Conservation (phyloP, 1,140 invertebrate genomes). For the Drosophila oshimai region DNA sequence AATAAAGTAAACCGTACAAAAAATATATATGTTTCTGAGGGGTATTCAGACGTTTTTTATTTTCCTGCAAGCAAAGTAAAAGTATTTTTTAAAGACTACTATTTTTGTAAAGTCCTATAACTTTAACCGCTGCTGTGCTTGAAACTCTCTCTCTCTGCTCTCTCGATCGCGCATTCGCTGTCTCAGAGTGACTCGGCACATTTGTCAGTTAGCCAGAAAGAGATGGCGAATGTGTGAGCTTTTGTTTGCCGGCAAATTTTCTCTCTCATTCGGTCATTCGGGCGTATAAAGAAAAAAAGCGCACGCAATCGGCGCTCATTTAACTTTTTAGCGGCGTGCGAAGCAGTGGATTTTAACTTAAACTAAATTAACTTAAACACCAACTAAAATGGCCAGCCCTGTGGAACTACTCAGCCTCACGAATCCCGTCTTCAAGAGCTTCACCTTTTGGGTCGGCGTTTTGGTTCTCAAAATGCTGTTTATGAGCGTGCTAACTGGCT, state of each 20-base stretch:
- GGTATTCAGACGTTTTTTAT: no score
- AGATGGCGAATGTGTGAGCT: background rate
- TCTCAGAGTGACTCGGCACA: conserved; percentile 17
- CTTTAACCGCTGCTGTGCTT: background rate
- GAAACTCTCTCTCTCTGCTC: background rate
- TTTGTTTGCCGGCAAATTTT: background rate
- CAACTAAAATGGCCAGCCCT: conserved; percentile 41
- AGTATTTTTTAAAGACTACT: no score
- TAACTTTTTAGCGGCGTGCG: conserved; percentile 6
- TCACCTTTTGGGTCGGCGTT: conserved; percentile 85
- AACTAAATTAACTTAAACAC: background rate
- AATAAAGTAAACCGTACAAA: no score
- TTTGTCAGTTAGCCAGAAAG: background rate
- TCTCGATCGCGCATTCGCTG: conserved; percentile 1
- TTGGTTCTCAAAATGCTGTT: conserved; percentile 85
- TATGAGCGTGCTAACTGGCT: conserved; percentile 85
- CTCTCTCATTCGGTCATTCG: no score
- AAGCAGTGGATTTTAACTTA: background rate
- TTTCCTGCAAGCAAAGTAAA: no score
- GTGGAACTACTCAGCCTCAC: conserved; percentile 64
- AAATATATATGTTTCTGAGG: no score
- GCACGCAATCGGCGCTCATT: background rate
- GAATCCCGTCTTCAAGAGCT: conserved; percentile 84
- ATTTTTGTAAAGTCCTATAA: background rate
- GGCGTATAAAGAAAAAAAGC: conserved; percentile 37